Conservation (phyloP, 2,113 vertebrate genomes). For the Rhinolophus sinicus region DNA sequence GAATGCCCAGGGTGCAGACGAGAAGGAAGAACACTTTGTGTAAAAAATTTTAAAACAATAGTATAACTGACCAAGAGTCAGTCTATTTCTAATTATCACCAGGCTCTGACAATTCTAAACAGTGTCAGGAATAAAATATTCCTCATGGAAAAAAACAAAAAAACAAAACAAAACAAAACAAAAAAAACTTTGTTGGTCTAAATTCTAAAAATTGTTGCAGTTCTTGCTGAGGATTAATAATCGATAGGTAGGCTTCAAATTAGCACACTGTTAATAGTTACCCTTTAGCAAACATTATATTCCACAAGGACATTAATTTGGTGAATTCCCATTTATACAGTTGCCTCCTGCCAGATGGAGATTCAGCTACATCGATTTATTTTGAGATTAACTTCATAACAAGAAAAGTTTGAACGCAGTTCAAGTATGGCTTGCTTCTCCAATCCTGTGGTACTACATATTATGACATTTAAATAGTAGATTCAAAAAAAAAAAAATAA, state of each 20-base stretch:
- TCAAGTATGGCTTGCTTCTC: not conserved
- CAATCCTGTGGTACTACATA: not conserved
- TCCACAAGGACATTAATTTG: not conserved
- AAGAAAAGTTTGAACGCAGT: not conserved
- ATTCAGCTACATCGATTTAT: not conserved
- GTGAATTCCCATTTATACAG: not conserved
- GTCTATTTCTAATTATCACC: not conserved
- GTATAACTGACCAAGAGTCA: not conserved
- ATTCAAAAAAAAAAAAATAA: not conserved
- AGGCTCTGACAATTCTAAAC: not conserved
- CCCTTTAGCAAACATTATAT: not conserved
- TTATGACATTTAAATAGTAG: not conserved
- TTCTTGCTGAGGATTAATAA: conserved; percentile 6
- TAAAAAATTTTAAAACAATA: not conserved
- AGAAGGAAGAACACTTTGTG: not conserved
- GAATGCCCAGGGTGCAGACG: not conserved
- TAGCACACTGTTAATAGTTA: conserved; percentile 29
- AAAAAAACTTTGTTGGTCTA: not conserved
- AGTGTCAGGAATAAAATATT: conserved; percentile 13
- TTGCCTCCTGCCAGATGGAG: not conserved
- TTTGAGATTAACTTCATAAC: conserved; percentile 21
- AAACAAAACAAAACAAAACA: too few species aligned
- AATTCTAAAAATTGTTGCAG: conserved; percentile 15
- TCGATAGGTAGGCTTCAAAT: not conserved
- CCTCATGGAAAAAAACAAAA: not conserved